A percentile compares a stretch with the other conserved stretches of the same genome.
Conservation (phyloP, 2,888 invertebrate genomes). For the Drosophila anceps region DNA sequence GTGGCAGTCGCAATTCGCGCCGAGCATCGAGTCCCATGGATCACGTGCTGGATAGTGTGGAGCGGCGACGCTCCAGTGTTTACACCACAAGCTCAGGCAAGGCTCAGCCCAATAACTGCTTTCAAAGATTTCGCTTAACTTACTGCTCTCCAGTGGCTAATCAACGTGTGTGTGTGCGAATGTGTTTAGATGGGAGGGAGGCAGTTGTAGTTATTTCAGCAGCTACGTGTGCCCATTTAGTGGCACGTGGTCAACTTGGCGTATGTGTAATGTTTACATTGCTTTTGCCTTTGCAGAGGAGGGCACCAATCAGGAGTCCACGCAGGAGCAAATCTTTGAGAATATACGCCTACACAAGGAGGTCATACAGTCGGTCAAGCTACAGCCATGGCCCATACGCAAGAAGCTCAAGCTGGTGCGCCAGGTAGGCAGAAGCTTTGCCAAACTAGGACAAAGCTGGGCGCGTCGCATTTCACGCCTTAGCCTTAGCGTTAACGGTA, state of each 20-base stretch:
- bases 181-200: constrained; percentile 11
- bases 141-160: constrained; percentile 70
- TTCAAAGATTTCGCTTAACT: constrained; percentile 57
- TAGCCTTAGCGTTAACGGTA: constrained; percentile 4
- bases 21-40: constrained; percentile 87
- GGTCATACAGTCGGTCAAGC: constrained; percentile 93
- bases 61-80: constrained; percentile 89
- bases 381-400: constrained; percentile 93
- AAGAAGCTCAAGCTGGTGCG: constrained; percentile 93
- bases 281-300: constrained; percentile 87
- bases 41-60: constrained; percentile 84
- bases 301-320: constrained; percentile 87
- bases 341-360: constrained; percentile 96
- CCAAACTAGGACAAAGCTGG: constrained; percentile 30
- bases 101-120: constrained; percentile 84
- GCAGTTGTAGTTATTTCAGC: constrained; percentile 58
- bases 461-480: constrained; percentile 66
- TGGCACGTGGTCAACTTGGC: constrained; percentile 55
- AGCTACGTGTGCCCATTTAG: constrained; percentile 66
- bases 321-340: constrained; percentile 95
- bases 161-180: constrained; percentile 52
- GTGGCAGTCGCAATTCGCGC: constrained; percentile 86
- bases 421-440: constrained; percentile 86
- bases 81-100: constrained; percentile 95
- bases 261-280: constrained; percentile 84